Evolutionary conservation across 2,113 vertebrate species (phyloP).

Genomic region (Tenebrosternarchus preto): DNA sequence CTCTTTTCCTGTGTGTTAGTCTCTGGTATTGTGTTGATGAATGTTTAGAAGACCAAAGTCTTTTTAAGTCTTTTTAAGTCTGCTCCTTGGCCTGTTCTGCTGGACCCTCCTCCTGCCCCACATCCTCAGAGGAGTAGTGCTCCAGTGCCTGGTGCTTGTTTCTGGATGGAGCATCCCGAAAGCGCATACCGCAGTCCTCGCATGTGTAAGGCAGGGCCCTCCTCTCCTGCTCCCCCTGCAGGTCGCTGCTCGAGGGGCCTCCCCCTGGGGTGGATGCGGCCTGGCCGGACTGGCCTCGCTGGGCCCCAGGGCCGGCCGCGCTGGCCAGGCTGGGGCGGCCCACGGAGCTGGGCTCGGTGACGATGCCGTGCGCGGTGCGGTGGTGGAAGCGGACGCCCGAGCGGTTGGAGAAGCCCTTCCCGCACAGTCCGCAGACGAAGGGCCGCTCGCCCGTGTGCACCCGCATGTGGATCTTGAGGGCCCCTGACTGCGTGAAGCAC

Average conservation of each 20-base stretch:
- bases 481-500: slow-evolving; percentile 80
- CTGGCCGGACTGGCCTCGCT: background rate
- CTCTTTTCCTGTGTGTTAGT: background rate
- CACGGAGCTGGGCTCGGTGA: slow-evolving; percentile 54
- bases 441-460: slow-evolving; percentile 77
- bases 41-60: slow-evolving; percentile 5
- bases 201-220: slow-evolving; percentile 66
- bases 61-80: background rate
- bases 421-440: slow-evolving; percentile 75
- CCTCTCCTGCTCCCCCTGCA: slow-evolving; percentile 25
- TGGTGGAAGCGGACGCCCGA: slow-evolving; percentile 79
- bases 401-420: slow-evolving; percentile 77
- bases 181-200: slow-evolving; percentile 76
- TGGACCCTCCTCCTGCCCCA: slow-evolving; percentile 42
- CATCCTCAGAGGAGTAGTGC: slow-evolving; percentile 68
- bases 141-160: slow-evolving; percentile 74
- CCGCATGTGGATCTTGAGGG: slow-evolving; percentile 75
- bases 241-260: background rate
- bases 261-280: background rate
- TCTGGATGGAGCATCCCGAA: slow-evolving; percentile 74
- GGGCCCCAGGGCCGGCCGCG: background rate
- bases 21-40: background rate
- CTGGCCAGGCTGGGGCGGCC: slow-evolving; percentile 46
- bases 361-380: slow-evolving; percentile 71
- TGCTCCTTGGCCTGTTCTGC: slow-evolving; percentile 27